Conservation (phyloP, 2,797 vertebrate genomes). For the Alca torda region DNA sequence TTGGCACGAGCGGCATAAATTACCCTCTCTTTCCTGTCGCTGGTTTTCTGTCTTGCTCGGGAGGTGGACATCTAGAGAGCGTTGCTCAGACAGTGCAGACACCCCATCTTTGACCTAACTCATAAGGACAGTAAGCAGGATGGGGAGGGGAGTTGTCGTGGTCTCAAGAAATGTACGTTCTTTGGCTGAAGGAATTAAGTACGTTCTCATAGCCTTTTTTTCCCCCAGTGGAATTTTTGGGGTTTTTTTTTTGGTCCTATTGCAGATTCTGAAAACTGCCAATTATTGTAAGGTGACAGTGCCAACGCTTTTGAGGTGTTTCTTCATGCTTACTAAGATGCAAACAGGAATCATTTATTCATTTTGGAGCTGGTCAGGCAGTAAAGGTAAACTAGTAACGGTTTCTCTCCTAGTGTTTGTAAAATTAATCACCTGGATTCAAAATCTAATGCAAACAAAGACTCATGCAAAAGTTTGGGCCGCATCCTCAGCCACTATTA, state of each 20-base stretch:
- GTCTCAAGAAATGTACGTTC: not conserved
- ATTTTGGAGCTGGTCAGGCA: not conserved
- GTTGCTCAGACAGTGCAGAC: not conserved
- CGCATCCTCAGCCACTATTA: not conserved
- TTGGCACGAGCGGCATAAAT: not conserved
- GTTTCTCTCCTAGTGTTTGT: not conserved
- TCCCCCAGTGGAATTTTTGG: not conserved
- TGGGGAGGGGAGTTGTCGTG: not conserved
- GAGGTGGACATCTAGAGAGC: not conserved
- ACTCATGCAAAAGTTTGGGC: not conserved
- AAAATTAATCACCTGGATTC: not conserved
- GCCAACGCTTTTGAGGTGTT: not conserved
- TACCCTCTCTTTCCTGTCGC: not conserved
- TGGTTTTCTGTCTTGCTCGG: not conserved
- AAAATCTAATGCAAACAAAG: not conserved
- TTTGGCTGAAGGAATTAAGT: not conserved
- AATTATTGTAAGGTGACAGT: not conserved
- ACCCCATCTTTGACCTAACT: not conserved
- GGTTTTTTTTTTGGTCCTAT: not conserved
- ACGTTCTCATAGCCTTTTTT: not conserved
- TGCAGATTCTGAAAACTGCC: not conserved
- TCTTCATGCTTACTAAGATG: not conserved
- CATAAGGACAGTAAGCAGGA: not conserved
- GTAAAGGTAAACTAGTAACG: not conserved
- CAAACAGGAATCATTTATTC: not conserved